Evolutionary conservation across 2,888 invertebrate species (phyloP), one percentile per base, ranked within the genome.

Genomic region (Thymelicus sylvestris): DNA sequence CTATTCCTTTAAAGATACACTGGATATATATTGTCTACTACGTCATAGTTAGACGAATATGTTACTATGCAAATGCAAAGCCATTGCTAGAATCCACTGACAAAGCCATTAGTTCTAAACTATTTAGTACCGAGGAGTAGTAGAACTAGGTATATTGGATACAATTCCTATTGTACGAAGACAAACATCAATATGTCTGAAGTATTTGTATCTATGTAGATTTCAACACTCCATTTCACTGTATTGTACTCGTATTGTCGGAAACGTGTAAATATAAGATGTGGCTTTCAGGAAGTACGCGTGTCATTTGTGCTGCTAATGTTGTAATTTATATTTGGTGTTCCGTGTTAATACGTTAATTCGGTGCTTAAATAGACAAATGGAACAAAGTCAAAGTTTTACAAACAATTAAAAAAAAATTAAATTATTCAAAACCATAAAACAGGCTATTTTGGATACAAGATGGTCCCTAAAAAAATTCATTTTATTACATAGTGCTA

Each of bases 1-100:
- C 15, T 19, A 52, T 52, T 50, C n/a, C 50, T 24, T 63, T 1
- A 31, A 6, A 48, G 7, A 47, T 8, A 31, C 7, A 31, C 7
- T 19, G 4, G 48, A 38, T 60, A 60, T 61, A 50, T 15, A 6
- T 6, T 31, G 2, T 31, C 2, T 31, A 31, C 31, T 31, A 31
- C 5, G 59, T 31, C 55, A 60, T 13, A 48, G 59, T 48, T n/a
- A 50, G 50, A 60, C 19, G 24, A 48, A 67, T 24, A 12, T 19
- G 61, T 52, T 52, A 61, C 50, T 67, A 50, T 39, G 41, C 41
- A 61, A 67, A 62, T 44, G 52, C 52, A 62, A 67, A 44, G 31
- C 52, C 52, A 62, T 41, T 39, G 52, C 31, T 62, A 62, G 67
- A 31, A 60, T 66, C 52, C 31, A 67, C 31, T 67, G 52, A 31